Evolutionary conservation across 2,888 invertebrate species (phyloP).

Genomic region (Nowickia ferox): DNA sequence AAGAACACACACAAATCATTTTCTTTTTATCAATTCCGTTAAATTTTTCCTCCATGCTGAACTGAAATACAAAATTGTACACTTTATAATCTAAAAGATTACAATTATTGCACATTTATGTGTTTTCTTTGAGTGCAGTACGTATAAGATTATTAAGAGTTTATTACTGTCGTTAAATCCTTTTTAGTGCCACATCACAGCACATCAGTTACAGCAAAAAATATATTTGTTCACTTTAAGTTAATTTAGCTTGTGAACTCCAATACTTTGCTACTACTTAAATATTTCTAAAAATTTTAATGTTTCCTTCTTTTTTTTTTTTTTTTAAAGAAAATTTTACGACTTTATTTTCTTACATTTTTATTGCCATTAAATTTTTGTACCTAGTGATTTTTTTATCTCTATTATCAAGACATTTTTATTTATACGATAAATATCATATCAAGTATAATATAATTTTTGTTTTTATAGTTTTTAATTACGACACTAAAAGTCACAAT

Average conservation of each 20-base stretch:
- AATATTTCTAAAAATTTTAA: not conserved
- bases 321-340: not conserved
- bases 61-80: no score
- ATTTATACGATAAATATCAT: not conserved
- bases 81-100: no score
- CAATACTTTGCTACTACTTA: not conserved
- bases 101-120: no score
- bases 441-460: not conserved
- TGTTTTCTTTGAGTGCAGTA: no score
- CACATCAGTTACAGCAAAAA: no score
- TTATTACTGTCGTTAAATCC: no score
- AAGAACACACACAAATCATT: no score
- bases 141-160: no score
- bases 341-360: not conserved
- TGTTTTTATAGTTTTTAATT: constrained; percentile 2
- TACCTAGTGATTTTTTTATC: not conserved
- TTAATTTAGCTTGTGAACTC: not conserved
- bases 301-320: not conserved
- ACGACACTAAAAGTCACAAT: constrained; percentile 28
- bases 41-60: no score
- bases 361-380: not conserved
- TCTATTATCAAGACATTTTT: constrained; percentile 16
- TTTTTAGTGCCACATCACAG: no score
- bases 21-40: no score
- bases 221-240: no score